Conservation (phyloP, 2,888 invertebrate species). For the Helicoverpa assulta region DNA sequence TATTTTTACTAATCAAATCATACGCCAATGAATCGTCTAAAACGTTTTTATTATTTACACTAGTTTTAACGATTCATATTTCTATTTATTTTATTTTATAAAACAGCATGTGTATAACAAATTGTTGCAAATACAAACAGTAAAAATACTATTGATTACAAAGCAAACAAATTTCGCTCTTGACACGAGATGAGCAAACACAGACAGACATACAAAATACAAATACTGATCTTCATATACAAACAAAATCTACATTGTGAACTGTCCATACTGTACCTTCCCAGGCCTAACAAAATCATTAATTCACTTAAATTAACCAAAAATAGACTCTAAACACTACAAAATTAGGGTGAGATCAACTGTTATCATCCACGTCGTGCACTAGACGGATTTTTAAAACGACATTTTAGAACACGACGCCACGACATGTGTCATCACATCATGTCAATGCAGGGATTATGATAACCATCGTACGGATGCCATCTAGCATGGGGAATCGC, state of each 20-base stretch:
- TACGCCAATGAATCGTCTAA: conserved; percentile 1
- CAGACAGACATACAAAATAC: conserved; percentile 76
- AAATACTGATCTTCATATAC: conserved; percentile 82
- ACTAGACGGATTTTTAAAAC: conserved; percentile 78
- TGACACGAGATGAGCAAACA: conserved; percentile 77
- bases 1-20: conserved; percentile 21
- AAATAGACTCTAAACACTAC: conserved; percentile 65
- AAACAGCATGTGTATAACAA: conserved; percentile 24
- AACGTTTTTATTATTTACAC: conserved; percentile 1
- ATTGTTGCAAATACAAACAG: conserved; percentile 30
- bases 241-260: conserved; percentile 85
- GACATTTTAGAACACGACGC: conserved; percentile 86
- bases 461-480: conserved; percentile 89
- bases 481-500: conserved; percentile 88
- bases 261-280: conserved; percentile 80
- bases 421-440: conserved; percentile 91
- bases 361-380: conserved; percentile 54
- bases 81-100: conserved; percentile 9
- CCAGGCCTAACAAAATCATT: conserved; percentile 72
- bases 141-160: conserved; percentile 68
- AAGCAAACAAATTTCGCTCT: conserved; percentile 75
- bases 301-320: conserved; percentile 38
- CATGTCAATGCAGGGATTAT: conserved; percentile 90
- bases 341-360: conserved; percentile 65
- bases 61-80: conserved; percentile 4